Evolutionary conservation across 2,113 vertebrate species (phyloP).

Genomic region (Chaenocephalus aceratus): DNA sequence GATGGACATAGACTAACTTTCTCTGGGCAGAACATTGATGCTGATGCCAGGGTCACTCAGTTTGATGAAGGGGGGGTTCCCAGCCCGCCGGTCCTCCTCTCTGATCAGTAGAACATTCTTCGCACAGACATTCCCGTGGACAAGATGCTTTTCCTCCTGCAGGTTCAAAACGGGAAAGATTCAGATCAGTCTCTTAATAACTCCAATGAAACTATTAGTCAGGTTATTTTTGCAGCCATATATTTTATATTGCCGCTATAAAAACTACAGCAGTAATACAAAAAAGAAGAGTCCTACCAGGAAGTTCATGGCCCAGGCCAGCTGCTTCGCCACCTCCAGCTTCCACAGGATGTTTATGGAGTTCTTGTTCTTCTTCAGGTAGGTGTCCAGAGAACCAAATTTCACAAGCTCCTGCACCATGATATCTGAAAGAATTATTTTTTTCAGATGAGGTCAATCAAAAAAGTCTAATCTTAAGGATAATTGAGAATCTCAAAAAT

Average conservation of each 20-base stretch:
- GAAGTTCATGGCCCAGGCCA: slow-evolving; percentile 98
- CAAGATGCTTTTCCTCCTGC: slow-evolving; percentile 94
- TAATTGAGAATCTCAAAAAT: neutral
- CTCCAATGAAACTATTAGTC: neutral
- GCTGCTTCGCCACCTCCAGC: slow-evolving; percentile 96
- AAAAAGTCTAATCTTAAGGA: too few species aligned
- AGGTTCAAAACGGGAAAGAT: neutral
- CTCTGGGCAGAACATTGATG: slow-evolving; percentile 92
- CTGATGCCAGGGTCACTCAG: slow-evolving; percentile 96
- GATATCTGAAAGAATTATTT: slow-evolving; percentile 86
- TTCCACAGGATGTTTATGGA: slow-evolving; percentile 95
- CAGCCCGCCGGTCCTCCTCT: slow-evolving; percentile 92
- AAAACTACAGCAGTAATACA: neutral
- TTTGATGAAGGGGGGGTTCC: slow-evolving; percentile 96
- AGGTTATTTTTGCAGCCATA: neutral
- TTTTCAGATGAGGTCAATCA: neutral
- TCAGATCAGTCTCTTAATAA: neutral
- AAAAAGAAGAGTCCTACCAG: slow-evolving; percentile 84
- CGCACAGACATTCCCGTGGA: slow-evolving; percentile 95
- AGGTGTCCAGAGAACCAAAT: slow-evolving; percentile 95
- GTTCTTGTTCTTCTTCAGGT: slow-evolving; percentile 94
- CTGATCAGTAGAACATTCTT: slow-evolving; percentile 96
- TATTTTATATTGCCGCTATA: neutral
- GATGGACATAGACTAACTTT: slow-evolving; percentile 85
- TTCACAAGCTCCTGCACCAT: slow-evolving; percentile 97